Percentiles rank a stretch among this genome's conserved stretches.
Conservation (phyloP, 2,797 vertebrate species). For the Chaunax sp. region DNA sequence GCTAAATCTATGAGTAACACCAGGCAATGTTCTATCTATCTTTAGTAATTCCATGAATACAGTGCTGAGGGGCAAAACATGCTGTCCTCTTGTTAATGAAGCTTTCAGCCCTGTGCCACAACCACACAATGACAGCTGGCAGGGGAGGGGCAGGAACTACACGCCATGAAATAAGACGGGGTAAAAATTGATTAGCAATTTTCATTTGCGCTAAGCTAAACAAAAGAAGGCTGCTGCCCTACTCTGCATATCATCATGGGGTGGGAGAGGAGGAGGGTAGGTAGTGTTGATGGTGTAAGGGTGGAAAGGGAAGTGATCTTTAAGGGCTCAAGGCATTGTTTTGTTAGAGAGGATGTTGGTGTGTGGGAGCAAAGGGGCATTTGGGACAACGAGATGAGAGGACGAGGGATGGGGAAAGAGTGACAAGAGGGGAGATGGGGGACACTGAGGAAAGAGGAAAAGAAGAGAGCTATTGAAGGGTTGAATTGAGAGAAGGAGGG, state of each 20-base stretch:
- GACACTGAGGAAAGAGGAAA: slow-evolving; percentile 27
- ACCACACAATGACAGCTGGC: slow-evolving; percentile 97
- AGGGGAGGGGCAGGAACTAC: slow-evolving; percentile 93
- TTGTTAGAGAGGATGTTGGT: slow-evolving; percentile 68
- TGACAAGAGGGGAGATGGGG: slow-evolving; percentile 29
- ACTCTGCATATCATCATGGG: slow-evolving; percentile 85
- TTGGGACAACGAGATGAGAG: slow-evolving; percentile 29
- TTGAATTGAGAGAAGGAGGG: background rate
- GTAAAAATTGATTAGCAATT: slow-evolving; percentile 94
- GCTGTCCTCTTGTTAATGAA: slow-evolving; percentile 93
- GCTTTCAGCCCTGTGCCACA: slow-evolving; percentile 94
- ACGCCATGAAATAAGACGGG: slow-evolving; percentile 93
- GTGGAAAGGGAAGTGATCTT: slow-evolving; percentile 71
- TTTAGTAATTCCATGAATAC: slow-evolving; percentile 77
- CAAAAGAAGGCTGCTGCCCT: slow-evolving; percentile 83
- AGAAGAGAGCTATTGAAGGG: slow-evolving; percentile 5
- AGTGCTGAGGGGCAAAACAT: slow-evolving; percentile 94
- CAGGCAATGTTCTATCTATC: slow-evolving; percentile 68
- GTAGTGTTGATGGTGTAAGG: slow-evolving; percentile 55
- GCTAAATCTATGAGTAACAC: slow-evolving; percentile 60
- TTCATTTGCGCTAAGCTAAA: slow-evolving; percentile 91
- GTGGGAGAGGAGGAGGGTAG: slow-evolving; percentile 67
- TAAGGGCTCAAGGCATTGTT: slow-evolving; percentile 75
- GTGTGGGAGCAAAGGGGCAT: slow-evolving; percentile 44
- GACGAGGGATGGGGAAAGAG: slow-evolving; percentile 26